phyloP scores from a whole-genome alignment of 2,113 vertebrate genomes.

The Tenrec ecaudatus region DNA sequence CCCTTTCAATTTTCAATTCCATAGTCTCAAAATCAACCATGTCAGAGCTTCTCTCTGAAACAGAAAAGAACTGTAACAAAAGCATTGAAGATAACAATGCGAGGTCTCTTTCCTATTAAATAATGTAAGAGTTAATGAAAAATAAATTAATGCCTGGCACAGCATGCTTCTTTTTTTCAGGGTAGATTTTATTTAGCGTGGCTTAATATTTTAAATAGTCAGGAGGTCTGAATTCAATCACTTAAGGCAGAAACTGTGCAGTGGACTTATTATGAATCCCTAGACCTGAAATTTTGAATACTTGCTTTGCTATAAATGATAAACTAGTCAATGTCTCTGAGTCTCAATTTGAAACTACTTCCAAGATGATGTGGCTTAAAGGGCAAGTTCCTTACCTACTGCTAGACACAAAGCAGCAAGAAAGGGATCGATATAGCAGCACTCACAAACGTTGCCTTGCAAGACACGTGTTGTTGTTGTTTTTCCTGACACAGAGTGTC shows the following conservation, averaged over 20 bases:
- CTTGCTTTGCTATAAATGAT: not conserved
- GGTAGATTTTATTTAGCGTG: not conserved
- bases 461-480: not conserved
- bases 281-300: not conserved
- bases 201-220: slow-evolving; percentile 28
- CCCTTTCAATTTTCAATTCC: not conserved
- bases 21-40: not conserved
- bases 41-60: slow-evolving; percentile 33
- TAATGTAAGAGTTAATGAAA: not conserved
- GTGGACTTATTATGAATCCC: not conserved
- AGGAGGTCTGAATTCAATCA: not conserved
- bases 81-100: not conserved
- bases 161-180: not conserved
- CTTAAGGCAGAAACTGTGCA: not conserved
- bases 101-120: not conserved
- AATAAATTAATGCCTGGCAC: not conserved
- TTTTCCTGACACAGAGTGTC: not conserved
- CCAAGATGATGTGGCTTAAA: not conserved
- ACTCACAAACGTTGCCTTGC: not conserved
- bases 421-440: not conserved
- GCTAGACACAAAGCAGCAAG: not conserved
- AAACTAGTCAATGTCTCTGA: not conserved
- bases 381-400: not conserved
- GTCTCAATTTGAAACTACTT: slow-evolving; percentile 11
- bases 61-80: not conserved